A percentile compares a stretch with the other conserved stretches of the same genome.
phyloP scores from a whole-genome alignment of 2,797 vertebrate genomes.

The Melanotaenia boesemani region DNA sequence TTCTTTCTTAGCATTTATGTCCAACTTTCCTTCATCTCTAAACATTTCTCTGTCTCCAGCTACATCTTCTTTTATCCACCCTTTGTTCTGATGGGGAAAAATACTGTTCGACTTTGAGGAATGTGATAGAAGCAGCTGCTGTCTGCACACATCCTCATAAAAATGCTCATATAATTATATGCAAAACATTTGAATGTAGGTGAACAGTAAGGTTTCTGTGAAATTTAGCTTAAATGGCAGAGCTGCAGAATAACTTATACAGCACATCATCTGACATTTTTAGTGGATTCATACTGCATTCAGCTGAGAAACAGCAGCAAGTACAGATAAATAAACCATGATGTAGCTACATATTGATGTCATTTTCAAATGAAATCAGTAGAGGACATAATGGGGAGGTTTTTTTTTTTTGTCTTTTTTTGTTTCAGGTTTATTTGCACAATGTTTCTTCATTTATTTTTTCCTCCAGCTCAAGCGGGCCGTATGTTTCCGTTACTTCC shows the following conservation, averaged over 20 bases:
- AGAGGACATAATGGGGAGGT: slow-evolving; percentile 11
- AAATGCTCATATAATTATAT: neutral
- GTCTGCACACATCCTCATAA: neutral
- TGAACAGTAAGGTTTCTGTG: slow-evolving; percentile 1
- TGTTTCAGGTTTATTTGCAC: slow-evolving; percentile 27
- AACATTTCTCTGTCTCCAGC: slow-evolving; percentile 27
- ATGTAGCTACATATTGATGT: slow-evolving; percentile 3
- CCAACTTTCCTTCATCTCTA: slow-evolving; percentile 27
- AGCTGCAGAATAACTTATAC: neutral
- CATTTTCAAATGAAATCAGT: slow-evolving; percentile 11
- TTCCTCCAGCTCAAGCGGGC: neutral
- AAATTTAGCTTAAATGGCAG: neutral
- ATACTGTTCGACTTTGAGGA: no score
- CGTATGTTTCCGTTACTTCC: neutral
- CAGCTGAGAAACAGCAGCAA: neutral
- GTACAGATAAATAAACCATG: slow-evolving; percentile 6
- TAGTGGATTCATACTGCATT: neutral
- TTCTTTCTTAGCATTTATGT: neutral
- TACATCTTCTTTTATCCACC: neutral
- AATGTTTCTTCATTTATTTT: neutral
- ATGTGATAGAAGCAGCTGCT: neutral
- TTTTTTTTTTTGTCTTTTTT: slow-evolving; percentile 6
- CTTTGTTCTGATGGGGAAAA: slow-evolving; percentile 5
- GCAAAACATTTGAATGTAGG: neutral
- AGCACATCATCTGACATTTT: neutral